Evolutionary conservation across 2,113 vertebrate genomes (phyloP).

Genomic region (Tyto alba): DNA sequence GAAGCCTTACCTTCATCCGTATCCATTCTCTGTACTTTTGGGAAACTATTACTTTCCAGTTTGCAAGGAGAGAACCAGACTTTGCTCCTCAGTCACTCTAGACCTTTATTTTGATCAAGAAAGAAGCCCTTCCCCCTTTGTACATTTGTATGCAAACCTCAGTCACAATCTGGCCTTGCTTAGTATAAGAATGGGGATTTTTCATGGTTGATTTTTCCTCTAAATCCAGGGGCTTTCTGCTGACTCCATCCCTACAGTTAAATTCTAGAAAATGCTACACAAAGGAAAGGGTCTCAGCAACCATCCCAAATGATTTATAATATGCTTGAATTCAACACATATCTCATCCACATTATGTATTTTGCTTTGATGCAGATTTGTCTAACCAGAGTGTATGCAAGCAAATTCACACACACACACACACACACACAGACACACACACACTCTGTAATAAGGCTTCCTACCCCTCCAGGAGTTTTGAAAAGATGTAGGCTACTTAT

Average conservation of each 20-base stretch:
- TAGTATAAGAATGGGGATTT: neutral
- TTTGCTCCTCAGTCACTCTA: neutral
- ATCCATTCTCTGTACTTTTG: neutral
- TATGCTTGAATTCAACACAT: neutral
- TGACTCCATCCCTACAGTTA: neutral
- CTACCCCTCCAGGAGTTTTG: neutral
- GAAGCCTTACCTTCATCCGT: neutral
- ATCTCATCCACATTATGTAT: neutral
- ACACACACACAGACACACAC: neutral
- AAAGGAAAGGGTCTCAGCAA: neutral
- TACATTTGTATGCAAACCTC: neutral
- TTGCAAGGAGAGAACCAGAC: neutral
- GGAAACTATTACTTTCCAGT: accelerated
- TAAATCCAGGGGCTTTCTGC: neutral
- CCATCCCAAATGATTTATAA: neutral
- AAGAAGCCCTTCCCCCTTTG: neutral
- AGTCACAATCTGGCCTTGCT: neutral
- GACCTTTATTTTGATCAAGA: neutral
- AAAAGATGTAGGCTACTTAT: neutral
- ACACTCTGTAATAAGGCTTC: neutral
- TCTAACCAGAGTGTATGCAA: neutral
- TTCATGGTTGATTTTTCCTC: neutral
- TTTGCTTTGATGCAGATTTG: neutral
- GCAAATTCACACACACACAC: neutral
- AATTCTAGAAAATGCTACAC: neutral